Base-by-base conservation (phyloP, 2,888 invertebrate genomes). In the Spicauda simplicius region DNA sequence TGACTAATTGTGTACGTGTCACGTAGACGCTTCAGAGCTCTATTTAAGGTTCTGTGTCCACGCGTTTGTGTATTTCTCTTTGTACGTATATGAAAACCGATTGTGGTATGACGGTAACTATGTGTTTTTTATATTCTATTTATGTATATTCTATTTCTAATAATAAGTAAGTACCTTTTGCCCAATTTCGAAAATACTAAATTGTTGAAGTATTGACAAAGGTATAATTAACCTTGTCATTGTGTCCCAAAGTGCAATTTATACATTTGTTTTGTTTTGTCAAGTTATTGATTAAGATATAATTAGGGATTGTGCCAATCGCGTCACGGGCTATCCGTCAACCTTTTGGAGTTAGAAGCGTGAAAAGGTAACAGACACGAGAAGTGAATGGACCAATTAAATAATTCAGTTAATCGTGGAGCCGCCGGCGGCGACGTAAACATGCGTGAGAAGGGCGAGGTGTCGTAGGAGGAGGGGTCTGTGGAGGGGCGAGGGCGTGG, bases 361-460 rank as follows among this genome's bases (percentile, higher is more conserved):
- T 86, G 89, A 87, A 88, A 89, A 90, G 89, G 89, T 88, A 87
- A 85, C 85, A 85, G 84, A 83, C 84, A 83, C 79, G 84, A 86
- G 83, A 88, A 88, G 87, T 92, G 92, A 93, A 93, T 93, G 92
- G 91, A 87, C 89, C 89, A 91, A 92, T 91, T 92, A 90, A 91
- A 93, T 93, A 90, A 91, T 93, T 91, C 85, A 93, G 89, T 91
- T 91, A 91, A 91, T 90, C 90, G 88, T 86, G 84, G 82, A 86
- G 86, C 85, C 86, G 88, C 84, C 87, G 88, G 77, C 87, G 87
- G 85, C 90, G 90, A 90, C 90, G 92, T 93, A 93, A 93, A 93
- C 92, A 91, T 86, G 90, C 91, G 91, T 90, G 90, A 84, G 88
- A 86, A 82, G 78, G 80, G 75, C 80, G 75, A 76, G 75, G 74